Evolutionary conservation across 2,797 vertebrate species (phyloP).

Genomic region (Siniperca obscura): DNA sequence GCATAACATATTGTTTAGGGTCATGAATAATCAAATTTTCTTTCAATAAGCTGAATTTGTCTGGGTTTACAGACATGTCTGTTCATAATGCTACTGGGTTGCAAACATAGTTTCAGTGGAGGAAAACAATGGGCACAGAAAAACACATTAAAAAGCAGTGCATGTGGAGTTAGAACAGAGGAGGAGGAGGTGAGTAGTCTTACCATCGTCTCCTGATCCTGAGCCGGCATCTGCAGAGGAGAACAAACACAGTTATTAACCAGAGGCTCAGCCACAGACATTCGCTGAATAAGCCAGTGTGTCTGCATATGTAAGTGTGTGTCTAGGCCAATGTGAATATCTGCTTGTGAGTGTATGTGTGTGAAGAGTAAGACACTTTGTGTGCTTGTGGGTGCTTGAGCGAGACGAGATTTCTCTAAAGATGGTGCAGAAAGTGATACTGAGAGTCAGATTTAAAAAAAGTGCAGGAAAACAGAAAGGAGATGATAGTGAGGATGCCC

Average conservation of each 20-base stretch:
- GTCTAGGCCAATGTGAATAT: slow-evolving; percentile 38
- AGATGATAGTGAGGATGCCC: slow-evolving; percentile 15
- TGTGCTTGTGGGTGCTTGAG: slow-evolving; percentile 20
- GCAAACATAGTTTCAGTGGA: slow-evolving; percentile 12
- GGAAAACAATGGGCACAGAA: slow-evolving; percentile 12
- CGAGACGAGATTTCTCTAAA: slow-evolving; percentile 38
- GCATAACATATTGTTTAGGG: background rate
- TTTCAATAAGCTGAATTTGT: background rate
- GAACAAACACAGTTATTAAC: slow-evolving; percentile 77
- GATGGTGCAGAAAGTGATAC: slow-evolving; percentile 30
- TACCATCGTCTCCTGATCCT: slow-evolving; percentile 98
- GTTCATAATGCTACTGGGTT: background rate
- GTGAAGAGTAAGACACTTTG: background rate
- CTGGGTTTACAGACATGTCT: background rate
- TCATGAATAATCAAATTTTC: background rate
- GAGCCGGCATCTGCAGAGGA: slow-evolving; percentile 92
- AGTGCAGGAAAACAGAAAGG: background rate
- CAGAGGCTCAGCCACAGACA: slow-evolving; percentile 55
- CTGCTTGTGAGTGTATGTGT: slow-evolving; percentile 28
- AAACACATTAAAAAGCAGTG: slow-evolving; percentile 35
- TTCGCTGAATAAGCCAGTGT: slow-evolving; percentile 53
- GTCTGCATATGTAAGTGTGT: slow-evolving; percentile 58
- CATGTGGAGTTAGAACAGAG: slow-evolving; percentile 39
- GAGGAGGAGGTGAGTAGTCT: slow-evolving; percentile 71
- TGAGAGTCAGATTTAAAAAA: slow-evolving; percentile 22